Conservation (phyloP, 2,113 vertebrate species). For the Ceuthmochares aereus region DNA sequence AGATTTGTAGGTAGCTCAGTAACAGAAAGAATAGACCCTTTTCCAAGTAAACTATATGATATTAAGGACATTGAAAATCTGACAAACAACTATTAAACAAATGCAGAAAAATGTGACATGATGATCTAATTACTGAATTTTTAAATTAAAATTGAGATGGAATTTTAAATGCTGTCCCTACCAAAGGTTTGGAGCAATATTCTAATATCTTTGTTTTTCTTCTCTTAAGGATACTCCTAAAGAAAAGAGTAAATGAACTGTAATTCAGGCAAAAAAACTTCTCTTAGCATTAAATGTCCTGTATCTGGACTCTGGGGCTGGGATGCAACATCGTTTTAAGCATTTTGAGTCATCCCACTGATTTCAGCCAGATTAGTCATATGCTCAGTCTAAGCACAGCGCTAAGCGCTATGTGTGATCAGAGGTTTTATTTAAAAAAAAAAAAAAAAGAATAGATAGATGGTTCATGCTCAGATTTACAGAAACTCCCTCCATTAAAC, state of each 20-base stretch:
- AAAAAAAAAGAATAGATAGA: not conserved
- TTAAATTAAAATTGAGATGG: not conserved
- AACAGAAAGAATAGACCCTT: not conserved
- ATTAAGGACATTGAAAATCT: not conserved
- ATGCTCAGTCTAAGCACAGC: not conserved
- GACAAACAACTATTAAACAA: not conserved
- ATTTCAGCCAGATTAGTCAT: constrained; percentile 10
- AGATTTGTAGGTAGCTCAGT: not conserved
- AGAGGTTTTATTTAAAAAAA: not conserved
- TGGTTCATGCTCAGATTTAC: not conserved
- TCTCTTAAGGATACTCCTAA: not conserved
- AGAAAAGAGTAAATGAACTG: not conserved
- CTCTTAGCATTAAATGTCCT: not conserved
- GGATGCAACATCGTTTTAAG: not conserved
- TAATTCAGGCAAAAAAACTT: not conserved
- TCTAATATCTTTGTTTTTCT: not conserved
- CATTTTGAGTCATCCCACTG: not conserved
- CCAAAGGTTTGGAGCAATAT: not conserved
- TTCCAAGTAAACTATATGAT: not conserved
- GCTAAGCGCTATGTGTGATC: not conserved
- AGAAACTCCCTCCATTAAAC: not conserved
- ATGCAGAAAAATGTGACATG: not conserved
- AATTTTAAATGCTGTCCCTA: not conserved
- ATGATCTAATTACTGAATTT: not conserved
- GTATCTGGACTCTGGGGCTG: not conserved